Conservation (phyloP, 2,888 invertebrate genomes). For the Corythucha ciliata region DNA sequence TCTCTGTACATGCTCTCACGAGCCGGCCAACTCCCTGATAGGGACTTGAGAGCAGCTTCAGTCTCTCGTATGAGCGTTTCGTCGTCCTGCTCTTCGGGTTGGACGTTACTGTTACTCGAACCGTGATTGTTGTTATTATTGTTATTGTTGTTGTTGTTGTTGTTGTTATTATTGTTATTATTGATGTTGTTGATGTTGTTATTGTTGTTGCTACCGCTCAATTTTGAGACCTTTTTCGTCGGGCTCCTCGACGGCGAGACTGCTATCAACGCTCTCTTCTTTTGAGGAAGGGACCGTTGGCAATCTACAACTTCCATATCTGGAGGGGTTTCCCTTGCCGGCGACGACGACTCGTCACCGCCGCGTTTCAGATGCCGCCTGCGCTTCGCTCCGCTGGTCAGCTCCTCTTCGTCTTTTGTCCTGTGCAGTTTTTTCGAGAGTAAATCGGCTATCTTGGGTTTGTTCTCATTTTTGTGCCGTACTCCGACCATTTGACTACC, state of each 20-base stretch:
- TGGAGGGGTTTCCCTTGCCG: conserved; percentile 24
- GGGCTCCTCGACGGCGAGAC: conserved; percentile 38
- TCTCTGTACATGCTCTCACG: conserved; percentile 53
- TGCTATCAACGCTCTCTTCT: conserved; percentile 46
- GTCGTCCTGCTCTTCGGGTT: conserved; percentile 53
- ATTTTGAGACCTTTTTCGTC: conserved; percentile 40
- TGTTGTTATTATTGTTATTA: too few relatives aligned
- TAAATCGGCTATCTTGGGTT: conserved; percentile 32
- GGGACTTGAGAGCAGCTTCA: conserved; percentile 73
- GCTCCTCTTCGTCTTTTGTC: conserved; percentile 31
- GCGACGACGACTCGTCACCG: too few relatives aligned
- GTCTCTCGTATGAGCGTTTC: conserved; percentile 79
- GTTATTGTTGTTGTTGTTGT: too few relatives aligned
- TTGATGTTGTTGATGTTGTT: too few relatives aligned
- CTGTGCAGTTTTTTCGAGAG: conserved; percentile 29
- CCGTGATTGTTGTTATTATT: too few relatives aligned
- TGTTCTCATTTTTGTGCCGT: conserved; percentile 30
- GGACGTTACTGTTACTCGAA: conserved; percentile 10
- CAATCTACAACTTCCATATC: conserved; percentile 29
- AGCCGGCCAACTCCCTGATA: conserved; percentile 76
- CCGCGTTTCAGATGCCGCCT: too few relatives aligned
- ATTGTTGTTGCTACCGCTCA: conserved; percentile 23
- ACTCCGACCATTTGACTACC: conserved; percentile 30
- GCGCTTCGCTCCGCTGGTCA: conserved; percentile 25
- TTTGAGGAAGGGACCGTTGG: conserved; percentile 46